Evolutionary conservation across 2,888 invertebrate species (phyloP).

Genomic region (Noctua janthe): DNA sequence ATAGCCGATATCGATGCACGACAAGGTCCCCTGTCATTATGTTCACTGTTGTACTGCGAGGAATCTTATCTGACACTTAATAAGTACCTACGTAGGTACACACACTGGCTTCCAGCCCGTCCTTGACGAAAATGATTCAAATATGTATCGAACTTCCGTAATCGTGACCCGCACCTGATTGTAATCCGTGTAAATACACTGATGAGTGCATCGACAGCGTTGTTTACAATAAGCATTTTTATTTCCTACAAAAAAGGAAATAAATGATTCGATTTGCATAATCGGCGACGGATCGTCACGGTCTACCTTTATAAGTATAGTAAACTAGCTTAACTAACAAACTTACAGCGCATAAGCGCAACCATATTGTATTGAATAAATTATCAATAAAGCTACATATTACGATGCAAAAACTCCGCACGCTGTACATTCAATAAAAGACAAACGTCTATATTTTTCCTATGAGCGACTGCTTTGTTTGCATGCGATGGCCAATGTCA

Average conservation of each 20-base stretch:
- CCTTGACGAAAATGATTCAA: constrained; percentile 80
- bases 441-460: constrained; percentile 69
- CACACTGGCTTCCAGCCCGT: constrained; percentile 70
- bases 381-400: constrained; percentile 79
- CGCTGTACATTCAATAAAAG: constrained; percentile 53
- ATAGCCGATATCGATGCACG: constrained; percentile 80
- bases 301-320: constrained; percentile 78
- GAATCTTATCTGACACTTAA: constrained; percentile 79
- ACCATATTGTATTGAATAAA: constrained; percentile 78
- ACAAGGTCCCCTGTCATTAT: constrained; percentile 82
- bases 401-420: constrained; percentile 71
- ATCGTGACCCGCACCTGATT: constrained; percentile 79
- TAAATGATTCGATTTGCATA: constrained; percentile 85
- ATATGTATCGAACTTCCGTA: constrained; percentile 81
- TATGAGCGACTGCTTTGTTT: constrained; percentile 68
- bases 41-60: constrained; percentile 74
- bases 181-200: constrained; percentile 73
- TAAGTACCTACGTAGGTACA: constrained; percentile 69
- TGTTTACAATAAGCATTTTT: constrained; percentile 68
- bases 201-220: constrained; percentile 75
- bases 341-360: constrained; percentile 69
- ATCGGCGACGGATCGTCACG: constrained; percentile 76
- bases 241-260: constrained; percentile 81
- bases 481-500: constrained; percentile 39
- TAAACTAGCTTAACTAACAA: constrained; percentile 70